These are phyloP conservation scores for Branchinecta lindahli DNA, from an alignment of 1,140 invertebrate genomes.

Conservation along the genomic window DNA sequence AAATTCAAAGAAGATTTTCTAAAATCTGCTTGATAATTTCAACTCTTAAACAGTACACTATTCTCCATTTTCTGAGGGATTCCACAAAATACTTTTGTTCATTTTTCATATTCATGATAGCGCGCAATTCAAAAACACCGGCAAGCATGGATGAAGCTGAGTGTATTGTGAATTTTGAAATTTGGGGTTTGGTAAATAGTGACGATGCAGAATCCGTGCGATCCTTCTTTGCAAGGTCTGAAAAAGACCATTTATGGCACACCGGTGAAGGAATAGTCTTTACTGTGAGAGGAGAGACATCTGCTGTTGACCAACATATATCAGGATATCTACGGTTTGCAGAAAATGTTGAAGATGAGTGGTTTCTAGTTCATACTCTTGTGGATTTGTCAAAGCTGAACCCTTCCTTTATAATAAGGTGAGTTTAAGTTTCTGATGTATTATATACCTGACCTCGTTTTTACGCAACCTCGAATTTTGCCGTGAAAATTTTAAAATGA, in stretches of 20 bases:
- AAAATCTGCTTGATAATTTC: too few species aligned
- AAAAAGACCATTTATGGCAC: background rate
- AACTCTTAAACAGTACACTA: too few species aligned
- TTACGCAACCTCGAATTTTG: too few species aligned
- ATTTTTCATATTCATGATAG: background rate
- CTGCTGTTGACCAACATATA: background rate
- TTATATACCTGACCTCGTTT: too few species aligned
- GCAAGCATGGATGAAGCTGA: background rate
- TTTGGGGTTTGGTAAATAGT: background rate
- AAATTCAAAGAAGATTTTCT: too few species aligned
- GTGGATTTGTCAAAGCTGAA: background rate
- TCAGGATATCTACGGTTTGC: background rate
- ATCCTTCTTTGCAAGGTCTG: too few species aligned
- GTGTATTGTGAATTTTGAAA: background rate
- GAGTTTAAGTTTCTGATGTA: background rate
- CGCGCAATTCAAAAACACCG: background rate
- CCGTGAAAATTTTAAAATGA: too few species aligned
- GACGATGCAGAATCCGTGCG: too few species aligned
- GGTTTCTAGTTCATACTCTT: background rate
- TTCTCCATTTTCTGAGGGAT: too few species aligned
- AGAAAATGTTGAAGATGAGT: constrained; percentile 10
- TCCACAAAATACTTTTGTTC: too few species aligned
- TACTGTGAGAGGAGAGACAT: background rate
- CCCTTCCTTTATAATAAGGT: background rate
- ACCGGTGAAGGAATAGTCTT: background rate